Evolutionary conservation across 2,888 invertebrate genomes (phyloP).

Genomic region (Clistopyga incitator): DNA sequence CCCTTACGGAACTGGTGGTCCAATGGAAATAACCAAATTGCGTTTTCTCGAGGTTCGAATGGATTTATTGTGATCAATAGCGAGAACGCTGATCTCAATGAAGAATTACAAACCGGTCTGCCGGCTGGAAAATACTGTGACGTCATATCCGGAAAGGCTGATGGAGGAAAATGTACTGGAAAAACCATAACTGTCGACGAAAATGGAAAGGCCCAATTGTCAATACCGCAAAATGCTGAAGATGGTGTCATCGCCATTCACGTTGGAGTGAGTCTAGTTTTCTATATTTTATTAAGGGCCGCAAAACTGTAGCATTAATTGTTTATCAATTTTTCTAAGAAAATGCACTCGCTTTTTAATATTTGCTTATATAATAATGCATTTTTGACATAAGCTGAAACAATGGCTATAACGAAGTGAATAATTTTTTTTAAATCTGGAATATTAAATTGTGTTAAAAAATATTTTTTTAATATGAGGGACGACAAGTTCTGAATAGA

Average conservation of each 20-base stretch:
- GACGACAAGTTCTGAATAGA: no score
- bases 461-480: no score
- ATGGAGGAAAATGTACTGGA: conserved; percentile 88
- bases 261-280: conserved; percentile 65
- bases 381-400: no score
- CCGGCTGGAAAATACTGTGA: conserved; percentile 94
- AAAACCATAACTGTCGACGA: conserved; percentile 87
- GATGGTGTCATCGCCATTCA: conserved; percentile 91
- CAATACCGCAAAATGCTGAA: conserved; percentile 85
- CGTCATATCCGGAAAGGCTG: conserved; percentile 89
- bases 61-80: conserved; percentile 92
- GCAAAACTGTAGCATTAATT: no score
- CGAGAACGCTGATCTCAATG: conserved; percentile 87
- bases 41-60: conserved; percentile 70
- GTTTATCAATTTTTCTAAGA: no score
- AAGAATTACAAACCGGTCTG: conserved; percentile 88
- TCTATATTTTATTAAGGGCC: not conserved
- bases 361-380: no score
- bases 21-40: conserved; percentile 84
- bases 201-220: conserved; percentile 87
- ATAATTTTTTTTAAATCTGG: no score
- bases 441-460: no score
- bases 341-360: no score
- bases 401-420: no score
- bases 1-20: conserved; percentile 84